These are phyloP conservation scores for Cyaniris semiargus DNA, from an alignment of 2,888 invertebrate genomes.

Conservation along the genomic window DNA sequence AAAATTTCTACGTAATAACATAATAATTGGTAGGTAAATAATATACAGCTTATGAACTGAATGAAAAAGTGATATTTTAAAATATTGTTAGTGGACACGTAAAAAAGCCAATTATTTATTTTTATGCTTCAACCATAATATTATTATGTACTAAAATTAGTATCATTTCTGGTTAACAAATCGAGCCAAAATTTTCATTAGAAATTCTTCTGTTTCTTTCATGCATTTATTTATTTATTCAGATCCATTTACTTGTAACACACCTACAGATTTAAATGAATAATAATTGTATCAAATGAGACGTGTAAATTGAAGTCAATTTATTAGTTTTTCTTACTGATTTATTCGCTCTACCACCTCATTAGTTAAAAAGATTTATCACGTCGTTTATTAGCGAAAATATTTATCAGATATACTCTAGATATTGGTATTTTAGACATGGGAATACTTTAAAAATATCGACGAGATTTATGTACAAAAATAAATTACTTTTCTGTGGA, in stretches of 20 bases:
- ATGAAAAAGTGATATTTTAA: no score
- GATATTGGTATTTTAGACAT: slow-evolving; percentile 55
- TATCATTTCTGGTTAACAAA: no score
- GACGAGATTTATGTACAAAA: background rate
- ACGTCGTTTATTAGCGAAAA: slow-evolving; percentile 74
- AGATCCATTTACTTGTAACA: background rate
- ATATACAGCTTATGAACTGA: no score
- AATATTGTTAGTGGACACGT: no score
- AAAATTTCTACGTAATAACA: no score
- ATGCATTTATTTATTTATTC: background rate
- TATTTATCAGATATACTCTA: slow-evolving; percentile 73
- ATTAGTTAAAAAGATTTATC: slow-evolving; percentile 67
- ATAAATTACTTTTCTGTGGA: background rate
- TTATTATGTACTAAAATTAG: no score
- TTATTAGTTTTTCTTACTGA: slow-evolving; percentile 32
- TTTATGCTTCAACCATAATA: no score
- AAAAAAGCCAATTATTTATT: no score
- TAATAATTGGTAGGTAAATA: no score
- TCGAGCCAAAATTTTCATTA: background rate
- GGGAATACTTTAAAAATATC: slow-evolving; percentile 14
- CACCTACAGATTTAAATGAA: background rate
- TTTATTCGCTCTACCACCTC: slow-evolving; percentile 41
- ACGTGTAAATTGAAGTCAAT: slow-evolving; percentile 5
- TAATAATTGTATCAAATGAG: background rate
- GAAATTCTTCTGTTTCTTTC: background rate